Evolutionary conservation across 2,797 vertebrate species (phyloP), one percentile per base, ranked within the genome.

Genomic region (Otolemur crassicaudatus): DNA sequence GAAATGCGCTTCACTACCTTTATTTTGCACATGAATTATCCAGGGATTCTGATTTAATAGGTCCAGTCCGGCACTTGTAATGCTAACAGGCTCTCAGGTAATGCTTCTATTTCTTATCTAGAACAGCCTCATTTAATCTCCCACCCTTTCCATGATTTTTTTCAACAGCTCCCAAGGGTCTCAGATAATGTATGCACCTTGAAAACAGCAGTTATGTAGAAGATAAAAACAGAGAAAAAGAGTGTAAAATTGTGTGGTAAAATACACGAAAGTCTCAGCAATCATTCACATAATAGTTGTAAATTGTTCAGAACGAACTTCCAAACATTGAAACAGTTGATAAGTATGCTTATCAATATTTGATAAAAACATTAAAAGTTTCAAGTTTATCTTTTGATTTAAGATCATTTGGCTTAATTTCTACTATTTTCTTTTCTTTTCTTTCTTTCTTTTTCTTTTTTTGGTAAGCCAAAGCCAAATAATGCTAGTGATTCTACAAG

Each of bases 381-480:
- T 90, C n/a, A 79, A 72, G n/a, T 79, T 40, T 60, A 37, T 79
- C 70, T 95, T 87, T 81, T 79, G 25, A 49, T 76, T 76, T 60
- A 89, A 87, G 6, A 56, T 72, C 9, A 69, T 31, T 91, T 84
- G 34, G 5, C 46, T 94, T 81, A 65, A 81, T 94, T 80, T 79
- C 7, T 61, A 91, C 23, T 61, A 5, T 83, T 49, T 49, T 49
- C 2, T 49, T 49, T 49, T 49, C 11, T 49, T 13, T 49, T 49
- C 46, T 49, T 49, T 49, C 14, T 49, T 14, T 49, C 4, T 14
- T 53, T 53, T 53, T 53, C 13, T 53, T 53, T 89, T 95, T 95
- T 49, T 67, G 7, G 73, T 88, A 87, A 90, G 90, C 75, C 75
- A 92, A 97, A 91, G 95, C 69, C 37, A 91, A 89, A 91, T 1